Conservation (phyloP, 2,797 vertebrate genomes). For the Avahi laniger region DNA sequence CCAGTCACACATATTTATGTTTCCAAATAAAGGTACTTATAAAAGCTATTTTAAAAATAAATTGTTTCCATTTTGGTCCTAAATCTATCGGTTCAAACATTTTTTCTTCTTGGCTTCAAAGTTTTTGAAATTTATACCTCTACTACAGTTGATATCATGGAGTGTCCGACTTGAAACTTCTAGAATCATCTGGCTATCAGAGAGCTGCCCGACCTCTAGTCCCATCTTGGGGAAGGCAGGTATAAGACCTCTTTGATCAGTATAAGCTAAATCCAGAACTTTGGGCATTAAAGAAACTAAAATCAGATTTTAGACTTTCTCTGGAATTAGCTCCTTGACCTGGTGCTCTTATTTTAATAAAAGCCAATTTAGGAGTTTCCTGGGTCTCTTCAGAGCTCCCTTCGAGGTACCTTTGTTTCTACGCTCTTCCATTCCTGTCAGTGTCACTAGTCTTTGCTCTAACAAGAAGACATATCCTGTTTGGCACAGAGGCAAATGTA, state of each 20-base stretch:
- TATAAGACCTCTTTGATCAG: neutral
- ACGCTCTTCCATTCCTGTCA: neutral
- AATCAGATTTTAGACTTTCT: slow-evolving; percentile 11
- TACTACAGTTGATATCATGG: neutral
- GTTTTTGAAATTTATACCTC: neutral
- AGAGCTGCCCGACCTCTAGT: neutral
- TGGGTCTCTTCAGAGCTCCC: neutral
- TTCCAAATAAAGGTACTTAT: neutral
- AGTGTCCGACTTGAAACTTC: slow-evolving; percentile 2
- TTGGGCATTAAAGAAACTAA: neutral
- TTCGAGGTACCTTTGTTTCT: neutral
- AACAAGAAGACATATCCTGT: neutral
- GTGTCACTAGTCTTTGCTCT: neutral
- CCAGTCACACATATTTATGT: neutral
- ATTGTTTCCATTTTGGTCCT: neutral
- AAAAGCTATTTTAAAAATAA: slow-evolving; percentile 12
- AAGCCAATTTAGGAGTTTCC: neutral
- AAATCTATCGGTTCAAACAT: neutral
- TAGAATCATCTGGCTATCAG: neutral
- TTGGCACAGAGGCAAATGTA: neutral
- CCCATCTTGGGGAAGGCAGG: neutral
- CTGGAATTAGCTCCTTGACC: neutral
- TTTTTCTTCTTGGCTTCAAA: neutral
- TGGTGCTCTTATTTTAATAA: neutral
- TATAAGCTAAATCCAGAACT: neutral